Evolutionary conservation across 2,113 vertebrate species (phyloP).

Genomic region (Thamnophis sirtalis): DNA sequence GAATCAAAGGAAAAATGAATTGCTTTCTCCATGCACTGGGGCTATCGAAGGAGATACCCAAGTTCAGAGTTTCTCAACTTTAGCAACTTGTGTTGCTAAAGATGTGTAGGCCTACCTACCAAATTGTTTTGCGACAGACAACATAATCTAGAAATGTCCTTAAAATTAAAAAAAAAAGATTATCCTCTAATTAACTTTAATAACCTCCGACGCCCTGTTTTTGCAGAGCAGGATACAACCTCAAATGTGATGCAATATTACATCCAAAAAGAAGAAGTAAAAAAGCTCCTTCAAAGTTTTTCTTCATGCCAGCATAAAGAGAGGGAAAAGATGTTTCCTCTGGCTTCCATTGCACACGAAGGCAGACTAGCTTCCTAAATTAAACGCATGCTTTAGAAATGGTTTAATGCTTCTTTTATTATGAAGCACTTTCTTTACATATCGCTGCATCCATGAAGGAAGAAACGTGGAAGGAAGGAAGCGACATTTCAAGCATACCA

Average conservation of each 20-base stretch:
- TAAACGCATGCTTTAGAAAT: background rate
- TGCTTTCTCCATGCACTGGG: background rate
- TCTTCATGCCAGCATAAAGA: background rate
- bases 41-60: background rate
- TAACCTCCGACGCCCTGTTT: background rate
- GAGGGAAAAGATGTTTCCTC: background rate
- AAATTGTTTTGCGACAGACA: background rate
- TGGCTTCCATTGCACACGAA: background rate
- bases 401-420: background rate
- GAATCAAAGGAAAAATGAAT: background rate
- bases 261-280: background rate
- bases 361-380: background rate
- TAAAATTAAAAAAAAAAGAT: background rate
- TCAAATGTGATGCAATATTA: background rate
- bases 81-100: background rate
- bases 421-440: background rate
- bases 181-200: conserved; percentile 2
- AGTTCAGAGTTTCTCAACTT: background rate
- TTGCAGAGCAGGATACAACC: background rate
- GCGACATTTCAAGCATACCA: background rate
- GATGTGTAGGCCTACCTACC: background rate
- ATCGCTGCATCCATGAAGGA: background rate
- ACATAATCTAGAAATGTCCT: background rate
- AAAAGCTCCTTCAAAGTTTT: background rate
- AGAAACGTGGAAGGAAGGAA: background rate